Evolutionary conservation across 1,140 invertebrate genomes (phyloP), one percentile per base, ranked within the genome.

Genomic region (Tetragnatha versicolor): DNA sequence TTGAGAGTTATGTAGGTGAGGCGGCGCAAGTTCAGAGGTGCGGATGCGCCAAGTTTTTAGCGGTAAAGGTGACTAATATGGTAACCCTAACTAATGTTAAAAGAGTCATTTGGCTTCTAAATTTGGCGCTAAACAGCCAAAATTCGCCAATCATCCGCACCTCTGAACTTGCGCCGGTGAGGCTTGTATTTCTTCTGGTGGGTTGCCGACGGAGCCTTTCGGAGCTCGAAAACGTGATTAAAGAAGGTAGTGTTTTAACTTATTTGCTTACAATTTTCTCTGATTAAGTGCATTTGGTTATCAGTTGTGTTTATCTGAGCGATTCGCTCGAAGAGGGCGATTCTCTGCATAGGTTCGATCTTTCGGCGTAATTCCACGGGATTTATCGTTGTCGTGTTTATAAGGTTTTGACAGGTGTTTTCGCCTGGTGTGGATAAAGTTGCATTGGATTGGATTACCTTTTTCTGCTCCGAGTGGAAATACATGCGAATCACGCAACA

Each of bases 1-100:
- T 76, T 35, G 53, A 76, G 73, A 76, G 60, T 65, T 76, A 76
- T 76, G 73, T 76, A 47, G 73, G 73, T 76, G 73, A 76, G 73
- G 69, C 60, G n/a, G n/a, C n/a, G n/a, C n/a, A n/a, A n/a, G n/a
- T n/a, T n/a, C n/a, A n/a, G n/a, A n/a, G n/a, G n/a, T n/a, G n/a
- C n/a, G n/a, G n/a, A n/a, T n/a, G n/a, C n/a, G n/a, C n/a, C n/a
- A n/a, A n/a, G n/a, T n/a, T n/a, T n/a, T n/a, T n/a, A n/a, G n/a
- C n/a, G n/a, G n/a, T n/a, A n/a, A n/a, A n/a, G n/a, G n/a, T n/a
- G n/a, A n/a, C n/a, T n/a, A n/a, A n/a, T n/a, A n/a, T n/a, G n/a
- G n/a, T n/a, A n/a, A n/a, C n/a, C n/a, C n/a, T n/a, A n/a, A n/a
- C n/a, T n/a, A n/a, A n/a, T n/a, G n/a, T n/a, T n/a, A n/a, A n/a